Base-by-base conservation (phyloP, 2,797 vertebrate species). In the Acrocephalus scirpaceus region DNA sequence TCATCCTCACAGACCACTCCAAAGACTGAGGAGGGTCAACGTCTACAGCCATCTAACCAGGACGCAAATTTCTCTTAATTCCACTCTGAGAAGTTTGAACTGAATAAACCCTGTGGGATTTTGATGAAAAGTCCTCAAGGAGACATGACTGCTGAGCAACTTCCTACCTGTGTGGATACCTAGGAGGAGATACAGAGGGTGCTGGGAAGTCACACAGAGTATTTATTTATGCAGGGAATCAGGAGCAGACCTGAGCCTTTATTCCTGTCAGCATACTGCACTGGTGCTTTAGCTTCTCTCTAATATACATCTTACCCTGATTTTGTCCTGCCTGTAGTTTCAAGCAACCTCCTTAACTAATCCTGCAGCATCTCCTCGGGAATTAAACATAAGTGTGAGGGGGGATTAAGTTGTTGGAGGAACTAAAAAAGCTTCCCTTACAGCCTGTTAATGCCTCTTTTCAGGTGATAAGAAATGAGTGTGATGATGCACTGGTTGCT, bases 401-500 rank as follows among this genome's bases (percentile, higher is more conserved):
- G 14, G 21, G 9, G 8, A 18, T 57, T 87, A 45, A 70, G 29
- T 11, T 86, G 40, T 32, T 58, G 78, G 50, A 62, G 23, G 25
- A 64, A 38, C 9, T 82, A 30, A 73, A 85, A 51, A 73, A 75
- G 26, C 29, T 34, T 71, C 15, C 11, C 29, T 20, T 64, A 21
- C 89, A 88, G n/a, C 32, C 42, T 91, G 58, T 91, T 56, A 47
- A 44, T 93, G 32, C n/a, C 61, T 93, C 53, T 83, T 90, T 93
- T 27, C 78, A 98, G 97, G 96, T 87, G 44, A 17, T 53, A 65
- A 69, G 71, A 95, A 87, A 90, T 89, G 51, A 92, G 71, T 40
- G 58, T 15, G 84, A 96, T 97, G 95, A 75, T 95, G 64, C 64
- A 73, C 34, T 86, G 77, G 45, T 18, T 93, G 50, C 67, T 97